Percentiles rank a stretch among this genome's conserved stretches.
phyloP scores from a whole-genome alignment of 2,113 vertebrate species.

The Riparia riparia region DNA sequence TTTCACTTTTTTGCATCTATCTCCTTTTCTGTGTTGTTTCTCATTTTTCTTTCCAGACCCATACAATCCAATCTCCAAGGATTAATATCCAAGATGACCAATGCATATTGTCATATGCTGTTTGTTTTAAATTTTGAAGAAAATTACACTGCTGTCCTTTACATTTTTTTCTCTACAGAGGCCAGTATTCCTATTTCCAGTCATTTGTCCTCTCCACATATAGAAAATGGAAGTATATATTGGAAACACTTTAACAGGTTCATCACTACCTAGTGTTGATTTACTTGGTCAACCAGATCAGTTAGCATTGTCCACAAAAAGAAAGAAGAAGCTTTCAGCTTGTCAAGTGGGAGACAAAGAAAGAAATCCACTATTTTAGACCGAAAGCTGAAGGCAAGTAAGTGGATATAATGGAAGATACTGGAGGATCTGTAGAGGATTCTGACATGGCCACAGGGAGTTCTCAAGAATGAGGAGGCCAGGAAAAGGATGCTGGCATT shows the following conservation, averaged over 20 bases:
- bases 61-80: not conserved
- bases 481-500: not conserved
- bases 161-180: not conserved
- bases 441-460: not conserved
- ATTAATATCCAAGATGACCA: not conserved
- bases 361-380: not conserved
- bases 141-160: not conserved
- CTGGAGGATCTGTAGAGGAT: not conserved
- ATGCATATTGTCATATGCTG: not conserved
- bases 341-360: not conserved
- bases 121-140: not conserved
- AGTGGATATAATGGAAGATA: not conserved
- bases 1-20: not conserved
- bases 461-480: not conserved
- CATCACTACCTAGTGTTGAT: not conserved
- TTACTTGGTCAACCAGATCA: not conserved
- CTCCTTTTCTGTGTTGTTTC: not conserved
- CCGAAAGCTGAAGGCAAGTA: not conserved
- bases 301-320: not conserved
- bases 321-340: not conserved
- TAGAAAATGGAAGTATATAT: not conserved
- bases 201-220: not conserved
- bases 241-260: not conserved
- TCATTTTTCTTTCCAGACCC: not conserved
- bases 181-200: not conserved